Evolutionary conservation across 2,888 invertebrate genomes (phyloP).

Genomic region (Limnephilus auricula): DNA sequence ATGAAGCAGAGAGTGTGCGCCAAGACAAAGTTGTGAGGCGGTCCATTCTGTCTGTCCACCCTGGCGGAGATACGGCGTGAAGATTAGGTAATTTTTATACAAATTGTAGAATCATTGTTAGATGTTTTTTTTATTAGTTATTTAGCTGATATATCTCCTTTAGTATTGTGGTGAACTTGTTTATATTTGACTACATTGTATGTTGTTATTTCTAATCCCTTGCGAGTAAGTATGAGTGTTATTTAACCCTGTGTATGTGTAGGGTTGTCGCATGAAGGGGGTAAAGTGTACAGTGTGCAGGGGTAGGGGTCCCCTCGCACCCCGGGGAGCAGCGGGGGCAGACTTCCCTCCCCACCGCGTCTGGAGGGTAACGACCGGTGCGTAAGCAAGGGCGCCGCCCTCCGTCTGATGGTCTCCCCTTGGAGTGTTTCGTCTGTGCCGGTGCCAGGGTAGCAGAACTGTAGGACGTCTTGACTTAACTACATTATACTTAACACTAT

Average conservation of each 20-base stretch:
- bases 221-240: not conserved
- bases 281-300: not conserved
- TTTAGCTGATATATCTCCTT: no score
- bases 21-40: no score
- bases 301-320: not conserved
- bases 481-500: not conserved
- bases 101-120: no score
- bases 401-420: constrained; percentile 54
- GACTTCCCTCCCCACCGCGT: constrained; percentile 13
- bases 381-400: constrained; percentile 62
- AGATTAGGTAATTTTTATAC: no score
- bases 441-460: constrained; percentile 53
- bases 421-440: constrained; percentile 56
- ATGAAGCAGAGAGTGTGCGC: no score
- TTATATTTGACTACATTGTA: no score
- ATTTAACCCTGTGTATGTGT: not conserved
- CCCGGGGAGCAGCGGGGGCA: constrained; percentile 30
- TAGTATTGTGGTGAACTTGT: no score
- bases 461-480: not conserved
- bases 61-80: no score
- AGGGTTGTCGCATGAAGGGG: not conserved
- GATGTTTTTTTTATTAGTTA: no score
- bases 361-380: constrained; percentile 60
- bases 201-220: not conserved
- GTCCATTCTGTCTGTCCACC: no score